phyloP scores from a whole-genome alignment of 2,797 vertebrate species.

The Rhyacichthys aspro region DNA sequence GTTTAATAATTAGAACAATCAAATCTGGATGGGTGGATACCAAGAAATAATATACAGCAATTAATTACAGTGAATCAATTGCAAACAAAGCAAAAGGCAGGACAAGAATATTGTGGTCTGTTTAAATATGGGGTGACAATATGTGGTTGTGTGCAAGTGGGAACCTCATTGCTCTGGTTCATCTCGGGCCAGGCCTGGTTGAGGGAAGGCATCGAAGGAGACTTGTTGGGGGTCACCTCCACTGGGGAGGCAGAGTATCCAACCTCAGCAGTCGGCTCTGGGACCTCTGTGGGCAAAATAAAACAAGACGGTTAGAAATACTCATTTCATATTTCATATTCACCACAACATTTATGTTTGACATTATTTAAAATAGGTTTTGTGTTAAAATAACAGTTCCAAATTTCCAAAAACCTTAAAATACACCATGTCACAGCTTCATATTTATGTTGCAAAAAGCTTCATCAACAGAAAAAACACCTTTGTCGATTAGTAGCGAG shows the following conservation, averaged over 20 bases:
- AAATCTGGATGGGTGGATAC: constrained; percentile 38
- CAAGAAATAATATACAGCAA: constrained; percentile 19
- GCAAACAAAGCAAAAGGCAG: constrained; percentile 46
- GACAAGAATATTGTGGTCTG: constrained; percentile 12
- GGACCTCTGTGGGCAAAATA: constrained; percentile 76
- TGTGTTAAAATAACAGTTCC: too few species aligned
- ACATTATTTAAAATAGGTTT: too few species aligned
- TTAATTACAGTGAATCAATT: constrained; percentile 37
- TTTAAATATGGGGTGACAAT: constrained; percentile 2
- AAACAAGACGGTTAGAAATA: background rate
- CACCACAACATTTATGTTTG: background rate
- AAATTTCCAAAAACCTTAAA: background rate
- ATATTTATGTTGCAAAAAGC: too few species aligned
- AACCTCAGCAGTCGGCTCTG: constrained; percentile 88
- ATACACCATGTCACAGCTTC: background rate
- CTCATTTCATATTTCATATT: too few species aligned
- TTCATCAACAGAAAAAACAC: too few species aligned
- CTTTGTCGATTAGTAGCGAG: too few species aligned
- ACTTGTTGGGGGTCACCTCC: constrained; percentile 96
- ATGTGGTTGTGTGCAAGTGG: constrained; percentile 24
- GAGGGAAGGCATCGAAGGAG: constrained; percentile 97
- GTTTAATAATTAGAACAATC: constrained; percentile 39
- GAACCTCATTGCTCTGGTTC: constrained; percentile 98
- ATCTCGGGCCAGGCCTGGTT: constrained; percentile 99
- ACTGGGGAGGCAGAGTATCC: constrained; percentile 93